phyloP scores from a whole-genome alignment of 2,888 invertebrate species.

The Phytoseiulus persimilis region DNA sequence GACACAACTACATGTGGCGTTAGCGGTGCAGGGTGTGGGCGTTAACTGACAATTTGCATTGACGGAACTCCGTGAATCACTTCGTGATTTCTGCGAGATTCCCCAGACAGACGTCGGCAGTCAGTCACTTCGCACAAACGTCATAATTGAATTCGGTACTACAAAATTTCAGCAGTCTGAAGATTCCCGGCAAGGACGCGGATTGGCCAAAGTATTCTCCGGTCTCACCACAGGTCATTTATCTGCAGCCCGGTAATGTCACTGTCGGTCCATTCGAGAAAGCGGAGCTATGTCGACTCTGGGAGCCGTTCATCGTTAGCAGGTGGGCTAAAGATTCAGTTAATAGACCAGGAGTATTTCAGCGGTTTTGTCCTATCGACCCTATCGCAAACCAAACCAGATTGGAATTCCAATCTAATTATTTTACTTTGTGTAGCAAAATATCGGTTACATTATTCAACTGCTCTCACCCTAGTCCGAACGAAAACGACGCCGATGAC shows the following conservation, averaged over 20 bases:
- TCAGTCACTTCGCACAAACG: not conserved
- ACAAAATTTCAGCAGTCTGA: conserved; percentile 30
- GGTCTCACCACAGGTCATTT: conserved; percentile 6
- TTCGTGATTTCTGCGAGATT: not conserved
- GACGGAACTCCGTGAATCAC: not conserved
- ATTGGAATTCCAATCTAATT: too few species aligned
- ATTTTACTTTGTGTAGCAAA: too few species aligned
- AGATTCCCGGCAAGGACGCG: conserved; percentile 12
- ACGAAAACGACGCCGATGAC: not conserved
- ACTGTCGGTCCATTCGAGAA: not conserved
- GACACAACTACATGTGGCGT: not conserved
- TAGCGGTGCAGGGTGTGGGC: not conserved
- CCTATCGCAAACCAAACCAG: too few species aligned
- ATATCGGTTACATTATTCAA: too few species aligned
- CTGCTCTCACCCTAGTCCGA: not conserved
- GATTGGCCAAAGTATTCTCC: conserved; percentile 14
- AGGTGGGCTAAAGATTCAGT: not conserved
- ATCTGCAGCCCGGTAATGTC: conserved; percentile 19
- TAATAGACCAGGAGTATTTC: too few species aligned
- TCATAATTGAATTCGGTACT: not conserved
- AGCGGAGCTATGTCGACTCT: conserved; percentile 13
- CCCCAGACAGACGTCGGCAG: not conserved
- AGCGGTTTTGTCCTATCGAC: too few species aligned
- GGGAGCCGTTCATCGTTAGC: conserved; percentile 28
- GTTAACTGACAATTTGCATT: not conserved